phyloP scores from a whole-genome alignment of 2,888 invertebrate genomes.

The Pristionchus fissidentatus region DNA sequence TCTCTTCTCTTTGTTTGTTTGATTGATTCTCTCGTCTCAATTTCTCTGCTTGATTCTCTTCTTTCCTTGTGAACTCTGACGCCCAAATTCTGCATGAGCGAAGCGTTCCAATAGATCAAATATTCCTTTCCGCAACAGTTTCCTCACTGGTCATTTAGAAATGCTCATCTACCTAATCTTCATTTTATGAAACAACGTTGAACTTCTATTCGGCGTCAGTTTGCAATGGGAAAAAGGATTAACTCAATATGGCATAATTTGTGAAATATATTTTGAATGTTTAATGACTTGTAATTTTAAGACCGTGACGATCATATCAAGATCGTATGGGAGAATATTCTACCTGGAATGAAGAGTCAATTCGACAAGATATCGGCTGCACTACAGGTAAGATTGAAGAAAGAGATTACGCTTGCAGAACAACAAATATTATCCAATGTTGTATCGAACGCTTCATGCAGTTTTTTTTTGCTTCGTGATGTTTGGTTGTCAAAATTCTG shows the following conservation, averaged over 20 bases:
- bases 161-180: too few relatives aligned
- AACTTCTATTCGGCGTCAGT: too few relatives aligned
- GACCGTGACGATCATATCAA: conserved; percentile 77
- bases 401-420: too few relatives aligned
- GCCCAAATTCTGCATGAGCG: background rate
- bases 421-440: too few relatives aligned
- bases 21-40: conserved; percentile 8
- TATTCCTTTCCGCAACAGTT: background rate
- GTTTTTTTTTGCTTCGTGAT: background rate
- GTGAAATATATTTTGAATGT: background rate
- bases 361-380: conserved; percentile 72
- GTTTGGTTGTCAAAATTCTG: too few relatives aligned
- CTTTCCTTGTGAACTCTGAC: background rate
- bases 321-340: conserved; percentile 76
- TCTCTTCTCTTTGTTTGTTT: conserved; percentile 16
- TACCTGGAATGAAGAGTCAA: conserved; percentile 75
- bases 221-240: too few relatives aligned
- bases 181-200: too few relatives aligned
- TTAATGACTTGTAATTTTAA: too few relatives aligned
- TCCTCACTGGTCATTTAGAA: too few relatives aligned
- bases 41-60: background rate
- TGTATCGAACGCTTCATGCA: too few relatives aligned
- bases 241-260: background rate
- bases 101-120: background rate
- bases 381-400: conserved; percentile 52